Evolutionary conservation across 2,113 vertebrate genomes (phyloP), one percentile per base, ranked within the genome.

Genomic region (Neolamprologus falcicula): DNA sequence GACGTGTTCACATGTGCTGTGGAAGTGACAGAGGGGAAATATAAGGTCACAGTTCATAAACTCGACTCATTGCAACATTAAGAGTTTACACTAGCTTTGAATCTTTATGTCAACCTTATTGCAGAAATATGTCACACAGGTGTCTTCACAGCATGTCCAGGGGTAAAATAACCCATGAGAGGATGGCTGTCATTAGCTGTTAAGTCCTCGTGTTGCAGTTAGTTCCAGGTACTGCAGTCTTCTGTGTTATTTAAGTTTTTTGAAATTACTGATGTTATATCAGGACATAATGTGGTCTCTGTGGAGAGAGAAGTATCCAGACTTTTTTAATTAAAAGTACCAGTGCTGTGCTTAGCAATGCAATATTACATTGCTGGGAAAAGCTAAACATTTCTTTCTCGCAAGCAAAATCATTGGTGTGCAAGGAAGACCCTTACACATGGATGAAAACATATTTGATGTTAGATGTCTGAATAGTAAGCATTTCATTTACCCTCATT

Each of bases 171-270:
- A 7, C 90, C 92, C 86, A 66, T 5, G 85, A 94, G 94, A 94
- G 28, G 84, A 55, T 7, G 52, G 83, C 86, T 85, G 89, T 82
- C 87, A 93, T 50, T 90, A 88, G 81, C 26, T 92, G 92, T 94
- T 93, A 91, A 95, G 89, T 82, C 81, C 84, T 87, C 3, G 4
- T 91, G 73, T 79, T 84, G 80, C 82, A 92, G 93, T 95, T 96
- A 95, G 87, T 90, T 88, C 81, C 61, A 42, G 73, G 59, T 85
- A 80, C 45, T 28, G 79, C 81, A 82, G 59, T 84, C n/a, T 52
- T 55, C 54, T 28, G 73, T 84, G 80, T 86, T 84, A 37, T 82
- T 81, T 86, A 91, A 88, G 92, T 92, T 90, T 54, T 78, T 78
- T 2, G 14, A 81, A 71, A 80, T 11, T 31, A 66, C 7, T 8